phyloP scores from a whole-genome alignment of 2,797 vertebrate genomes.

The Valencia hispanica region DNA sequence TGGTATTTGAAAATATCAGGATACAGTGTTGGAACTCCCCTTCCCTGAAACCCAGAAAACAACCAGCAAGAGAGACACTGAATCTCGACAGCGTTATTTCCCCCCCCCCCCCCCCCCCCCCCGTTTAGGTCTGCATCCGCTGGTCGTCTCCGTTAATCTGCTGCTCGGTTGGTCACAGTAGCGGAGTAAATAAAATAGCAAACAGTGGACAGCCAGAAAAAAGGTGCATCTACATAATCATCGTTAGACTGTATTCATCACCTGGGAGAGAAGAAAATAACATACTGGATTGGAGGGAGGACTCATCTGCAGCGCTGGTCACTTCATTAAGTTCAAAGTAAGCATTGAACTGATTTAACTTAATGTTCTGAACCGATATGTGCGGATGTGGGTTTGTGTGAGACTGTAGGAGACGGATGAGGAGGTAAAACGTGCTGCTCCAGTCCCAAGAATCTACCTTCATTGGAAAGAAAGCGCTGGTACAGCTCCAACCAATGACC shows the following conservation, averaged over 20 bases:
- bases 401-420: background rate
- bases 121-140: background rate
- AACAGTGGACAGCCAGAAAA: too few relatives aligned
- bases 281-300: background rate
- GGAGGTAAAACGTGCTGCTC: background rate
- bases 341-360: background rate
- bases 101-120: too few relatives aligned
- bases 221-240: background rate
- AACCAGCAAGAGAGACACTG: background rate
- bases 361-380: background rate
- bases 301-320: background rate
- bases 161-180: background rate
- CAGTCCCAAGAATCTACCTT: background rate
- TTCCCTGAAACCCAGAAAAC: background rate
- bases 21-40: background rate
- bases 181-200: background rate
- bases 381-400: background rate
- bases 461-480: background rate
- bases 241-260: background rate
- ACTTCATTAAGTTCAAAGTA: background rate
- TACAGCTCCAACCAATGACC: background rate
- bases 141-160: background rate
- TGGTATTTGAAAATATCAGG: constrained; percentile 34
- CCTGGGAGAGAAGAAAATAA: background rate
- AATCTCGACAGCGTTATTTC: background rate